Evolutionary conservation across 2,888 invertebrate species (phyloP).

Genomic region (Anodontia alba): DNA sequence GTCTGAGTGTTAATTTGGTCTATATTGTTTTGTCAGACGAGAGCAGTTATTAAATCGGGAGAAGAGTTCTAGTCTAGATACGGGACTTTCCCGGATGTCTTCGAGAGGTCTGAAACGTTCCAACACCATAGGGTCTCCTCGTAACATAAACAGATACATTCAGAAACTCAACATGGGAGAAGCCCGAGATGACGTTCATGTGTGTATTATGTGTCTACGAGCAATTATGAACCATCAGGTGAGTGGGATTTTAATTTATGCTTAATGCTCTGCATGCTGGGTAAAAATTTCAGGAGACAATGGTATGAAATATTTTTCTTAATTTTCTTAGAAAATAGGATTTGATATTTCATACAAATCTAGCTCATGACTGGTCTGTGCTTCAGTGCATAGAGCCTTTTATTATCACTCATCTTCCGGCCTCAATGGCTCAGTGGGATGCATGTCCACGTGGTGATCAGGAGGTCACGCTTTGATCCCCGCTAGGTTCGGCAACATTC

Average conservation of each 20-base stretch:
- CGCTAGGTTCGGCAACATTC: too few relatives aligned
- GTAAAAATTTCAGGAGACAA: too few relatives aligned
- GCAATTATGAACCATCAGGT: slow-evolving; percentile 99
- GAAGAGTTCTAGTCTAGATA: slow-evolving; percentile 79
- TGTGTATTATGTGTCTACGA: slow-evolving; percentile 99
- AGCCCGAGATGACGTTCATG: slow-evolving; percentile 98
- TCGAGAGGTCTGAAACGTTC: slow-evolving; percentile 75
- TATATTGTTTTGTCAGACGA: slow-evolving; percentile 63
- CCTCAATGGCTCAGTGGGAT: too few relatives aligned
- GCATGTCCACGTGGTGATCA: too few relatives aligned
- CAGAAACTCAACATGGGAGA: slow-evolving; percentile 83
- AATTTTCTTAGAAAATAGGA: too few relatives aligned
- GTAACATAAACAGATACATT: slow-evolving; percentile 73
- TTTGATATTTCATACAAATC: too few relatives aligned
- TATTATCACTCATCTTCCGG: too few relatives aligned
- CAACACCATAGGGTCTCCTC: slow-evolving; percentile 79
- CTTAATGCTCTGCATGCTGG: background rate
- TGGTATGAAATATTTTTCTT: too few relatives aligned
- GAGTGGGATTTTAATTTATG: slow-evolving; percentile 17
- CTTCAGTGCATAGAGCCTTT: too few relatives aligned
- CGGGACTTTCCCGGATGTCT: slow-evolving; percentile 71
- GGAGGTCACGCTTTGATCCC: too few relatives aligned
- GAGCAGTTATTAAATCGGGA: slow-evolving; percentile 80
- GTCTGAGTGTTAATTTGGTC: too few relatives aligned
- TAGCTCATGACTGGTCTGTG: too few relatives aligned